These are phyloP conservation scores for Tillus elongatus DNA, from an alignment of 2,888 invertebrate genomes.

Conservation along the genomic window DNA sequence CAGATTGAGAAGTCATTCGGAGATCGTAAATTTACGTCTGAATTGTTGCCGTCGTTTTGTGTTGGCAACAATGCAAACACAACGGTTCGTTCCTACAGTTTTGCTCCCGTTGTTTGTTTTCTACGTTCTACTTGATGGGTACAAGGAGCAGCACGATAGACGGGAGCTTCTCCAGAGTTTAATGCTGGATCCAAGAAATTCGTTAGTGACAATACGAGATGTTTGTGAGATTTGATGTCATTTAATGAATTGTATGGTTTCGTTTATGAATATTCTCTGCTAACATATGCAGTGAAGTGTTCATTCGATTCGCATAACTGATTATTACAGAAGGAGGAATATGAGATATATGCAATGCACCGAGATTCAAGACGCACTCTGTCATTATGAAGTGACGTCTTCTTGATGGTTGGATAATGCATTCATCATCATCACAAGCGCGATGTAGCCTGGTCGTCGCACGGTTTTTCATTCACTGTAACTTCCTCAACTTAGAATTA, in stretches of 20 bases:
- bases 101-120: slow-evolving; percentile 11
- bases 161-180: slow-evolving; percentile 13
- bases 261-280: slow-evolving; percentile 3
- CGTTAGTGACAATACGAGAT: slow-evolving; percentile 11
- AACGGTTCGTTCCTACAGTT: slow-evolving; percentile 9
- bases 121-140: too few species aligned
- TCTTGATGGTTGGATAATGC: too few species aligned
- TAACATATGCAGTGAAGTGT: not conserved
- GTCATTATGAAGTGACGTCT: too few species aligned
- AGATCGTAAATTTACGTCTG: slow-evolving; percentile 9
- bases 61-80: slow-evolving; percentile 13
- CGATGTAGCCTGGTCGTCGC: too few species aligned
- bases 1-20: slow-evolving; percentile 8
- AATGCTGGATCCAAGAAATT: slow-evolving; percentile 14
- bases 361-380: too few species aligned
- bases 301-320: too few species aligned
- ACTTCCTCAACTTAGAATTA: too few species aligned
- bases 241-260: not conserved
- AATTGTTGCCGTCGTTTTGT: slow-evolving; percentile 11
- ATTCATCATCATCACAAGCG: too few species aligned
- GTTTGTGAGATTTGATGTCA: slow-evolving; percentile 1
- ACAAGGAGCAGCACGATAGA: too few species aligned
- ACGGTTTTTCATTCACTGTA: too few species aligned
- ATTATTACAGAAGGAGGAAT: too few species aligned
- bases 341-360: too few species aligned